Conservation (phyloP, 2,797 vertebrate genomes). For the Siniperca scherzeri region DNA sequence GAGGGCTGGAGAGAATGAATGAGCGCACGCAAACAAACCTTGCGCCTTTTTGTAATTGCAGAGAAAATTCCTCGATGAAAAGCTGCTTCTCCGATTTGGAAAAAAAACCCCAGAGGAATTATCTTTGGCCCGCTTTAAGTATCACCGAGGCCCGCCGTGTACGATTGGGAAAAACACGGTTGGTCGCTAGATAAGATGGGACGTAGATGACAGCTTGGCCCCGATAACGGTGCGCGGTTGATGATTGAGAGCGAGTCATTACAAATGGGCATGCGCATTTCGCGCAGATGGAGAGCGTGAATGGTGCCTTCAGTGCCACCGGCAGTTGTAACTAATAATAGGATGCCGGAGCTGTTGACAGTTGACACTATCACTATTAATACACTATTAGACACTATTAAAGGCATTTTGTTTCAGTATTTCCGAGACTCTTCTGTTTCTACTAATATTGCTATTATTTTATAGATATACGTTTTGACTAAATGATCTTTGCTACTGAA, state of each 20-base stretch:
- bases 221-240: slow-evolving; percentile 44
- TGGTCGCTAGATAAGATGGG: neutral
- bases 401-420: neutral
- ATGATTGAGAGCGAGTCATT: neutral
- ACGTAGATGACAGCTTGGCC: slow-evolving; percentile 57
- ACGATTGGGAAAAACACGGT: neutral
- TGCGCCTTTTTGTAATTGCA: slow-evolving; percentile 22
- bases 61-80: neutral
- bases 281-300: neutral
- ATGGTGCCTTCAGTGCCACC: slow-evolving; percentile 51
- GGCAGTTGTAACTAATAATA: neutral
- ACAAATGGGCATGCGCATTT: slow-evolving; percentile 56
- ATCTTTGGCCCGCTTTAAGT: neutral
- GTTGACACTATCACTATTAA: no score
- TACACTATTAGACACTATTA: no score
- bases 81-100: neutral
- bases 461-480: neutral
- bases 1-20: slow-evolving; percentile 65
- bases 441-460: neutral
- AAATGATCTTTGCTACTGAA: neutral
- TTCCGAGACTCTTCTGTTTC: no score
- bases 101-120: neutral
- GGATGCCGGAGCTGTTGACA: neutral
- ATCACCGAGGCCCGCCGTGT: neutral
- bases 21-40: slow-evolving; percentile 72